Evolutionary conservation across 2,113 vertebrate species (phyloP), one percentile per base, ranked within the genome.

Genomic region (Pedionomus torquatus): DNA sequence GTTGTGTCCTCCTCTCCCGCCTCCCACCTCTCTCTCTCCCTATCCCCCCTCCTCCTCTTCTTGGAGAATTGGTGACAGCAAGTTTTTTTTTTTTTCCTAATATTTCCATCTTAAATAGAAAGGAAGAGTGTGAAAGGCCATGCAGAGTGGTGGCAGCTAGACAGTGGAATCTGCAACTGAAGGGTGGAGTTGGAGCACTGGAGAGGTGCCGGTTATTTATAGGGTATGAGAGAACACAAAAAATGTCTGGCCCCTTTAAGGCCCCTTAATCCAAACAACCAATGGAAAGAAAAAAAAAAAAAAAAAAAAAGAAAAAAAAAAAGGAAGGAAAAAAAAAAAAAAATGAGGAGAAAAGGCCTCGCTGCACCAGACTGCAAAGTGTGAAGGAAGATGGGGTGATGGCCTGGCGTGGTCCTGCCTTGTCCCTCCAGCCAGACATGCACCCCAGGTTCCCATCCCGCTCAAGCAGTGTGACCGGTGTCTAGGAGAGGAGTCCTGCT

Each of bases 181-280:
- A 97, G 94, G 95, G 96, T 97, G 97, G 96, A 96, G 93, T 72
- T 86, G 87, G 80, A 97, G 93, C 89, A 94, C 75, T 93, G 94
- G 89, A 96, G 96, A 97, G 96, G 95, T 95, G 93, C 93, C 44
- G 89, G 95, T 97, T 97, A 97, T 97, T 97, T 97, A 97, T 96
- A 97, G 97, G 95, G 91, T 95, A 97, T 95, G 96, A 97, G 95
- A 95, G 91, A 96, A 95, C 80, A 94, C 90, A 92, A 95, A 93
- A 97, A 96, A 97, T 90, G 95, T 96, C 95, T 96, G 89, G 95
- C 93, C 94, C 93, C 96, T 95, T 97, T 94, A 96, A 97, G 91
- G 94, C 95, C 95, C 90, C 96, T 95, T 97, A 97, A 97, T 96
- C 91, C 96, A 97, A 97, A 92, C 93, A 94, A 96, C 84, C 82